Percentiles rank a stretch among this genome's conserved stretches.
Conservation (phyloP, 1,140 invertebrate species). For the Cylas formicarius region DNA sequence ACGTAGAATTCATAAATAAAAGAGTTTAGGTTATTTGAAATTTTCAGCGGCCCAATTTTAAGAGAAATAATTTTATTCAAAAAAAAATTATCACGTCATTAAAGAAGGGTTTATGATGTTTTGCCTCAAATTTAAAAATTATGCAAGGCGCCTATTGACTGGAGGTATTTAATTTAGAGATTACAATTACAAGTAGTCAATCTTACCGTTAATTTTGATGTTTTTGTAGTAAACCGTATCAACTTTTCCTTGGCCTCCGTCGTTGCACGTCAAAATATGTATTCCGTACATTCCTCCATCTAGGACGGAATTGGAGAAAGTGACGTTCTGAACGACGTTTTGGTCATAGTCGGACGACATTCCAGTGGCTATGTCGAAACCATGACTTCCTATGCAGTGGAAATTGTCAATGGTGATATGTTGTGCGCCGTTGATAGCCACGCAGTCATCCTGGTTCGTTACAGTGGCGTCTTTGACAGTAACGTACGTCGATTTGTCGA, state of each 20-base stretch:
- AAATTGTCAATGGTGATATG: slow-evolving; percentile 7
- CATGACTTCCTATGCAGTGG: slow-evolving; percentile 8
- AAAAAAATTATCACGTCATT: too few species aligned
- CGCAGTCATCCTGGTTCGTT: slow-evolving; percentile 13
- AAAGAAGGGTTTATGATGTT: too few species aligned
- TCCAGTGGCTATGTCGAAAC: slow-evolving; percentile 10
- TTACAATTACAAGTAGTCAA: not conserved
- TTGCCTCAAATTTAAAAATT: too few species aligned
- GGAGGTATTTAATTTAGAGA: too few species aligned
- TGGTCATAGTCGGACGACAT: not conserved
- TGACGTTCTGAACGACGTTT: slow-evolving; percentile 3
- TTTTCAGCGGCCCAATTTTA: too few species aligned
- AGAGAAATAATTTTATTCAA: too few species aligned
- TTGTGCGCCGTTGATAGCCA: slow-evolving; percentile 7
- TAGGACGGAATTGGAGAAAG: slow-evolving; percentile 4
- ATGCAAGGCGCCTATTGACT: too few species aligned
- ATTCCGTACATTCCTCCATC: slow-evolving; percentile 4
- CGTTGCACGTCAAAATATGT: slow-evolving; percentile 8
- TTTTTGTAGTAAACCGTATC: slow-evolving; percentile 1
- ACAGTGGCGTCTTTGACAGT: slow-evolving; percentile 1
- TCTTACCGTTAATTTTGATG: slow-evolving; percentile 5
- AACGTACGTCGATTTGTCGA: not conserved
- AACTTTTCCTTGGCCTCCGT: slow-evolving; percentile 4
- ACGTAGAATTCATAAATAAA: too few species aligned
- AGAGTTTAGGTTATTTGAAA: too few species aligned